Evolutionary conservation across 2,797 vertebrate genomes (phyloP).

Genomic region (Onychomys torridus): DNA sequence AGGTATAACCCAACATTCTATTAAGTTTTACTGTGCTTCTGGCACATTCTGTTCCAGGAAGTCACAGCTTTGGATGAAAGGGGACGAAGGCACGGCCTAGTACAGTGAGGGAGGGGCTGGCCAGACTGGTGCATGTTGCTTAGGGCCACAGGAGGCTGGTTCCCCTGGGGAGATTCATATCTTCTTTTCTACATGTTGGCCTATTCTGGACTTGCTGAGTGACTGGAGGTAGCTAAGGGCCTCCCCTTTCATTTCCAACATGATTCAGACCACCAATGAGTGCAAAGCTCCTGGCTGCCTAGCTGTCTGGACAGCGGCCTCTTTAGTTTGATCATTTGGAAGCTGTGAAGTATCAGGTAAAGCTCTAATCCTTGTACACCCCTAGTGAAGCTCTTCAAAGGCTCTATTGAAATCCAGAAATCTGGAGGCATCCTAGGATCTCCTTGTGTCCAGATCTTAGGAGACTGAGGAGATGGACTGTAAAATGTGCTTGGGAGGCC

Average conservation of each 20-base stretch:
- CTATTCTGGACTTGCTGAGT: not conserved
- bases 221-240: not conserved
- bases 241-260: not conserved
- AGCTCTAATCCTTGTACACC: not conserved
- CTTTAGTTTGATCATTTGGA: not conserved
- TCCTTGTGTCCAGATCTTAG: rapidly evolving
- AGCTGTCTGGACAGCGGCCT: not conserved
- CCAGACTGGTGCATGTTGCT: not conserved
- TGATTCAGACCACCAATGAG: not conserved
- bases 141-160: not conserved
- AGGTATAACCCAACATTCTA: not conserved
- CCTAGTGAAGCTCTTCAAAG: no score
- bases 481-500: not conserved
- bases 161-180: not conserved
- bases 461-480: not conserved
- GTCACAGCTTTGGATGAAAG: not conserved
- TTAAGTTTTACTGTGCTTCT: not conserved
- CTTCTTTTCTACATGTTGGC: not conserved
- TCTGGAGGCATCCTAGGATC: not conserved
- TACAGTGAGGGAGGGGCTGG: not conserved
- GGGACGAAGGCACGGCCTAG: no score
- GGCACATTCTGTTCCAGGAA: not conserved
- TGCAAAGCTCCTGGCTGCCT: not conserved
- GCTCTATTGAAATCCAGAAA: not conserved
- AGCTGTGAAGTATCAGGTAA: not conserved